These are phyloP conservation scores for Suncus etruscus DNA, from an alignment of 2,113 vertebrate species.

Conservation along the genomic window DNA sequence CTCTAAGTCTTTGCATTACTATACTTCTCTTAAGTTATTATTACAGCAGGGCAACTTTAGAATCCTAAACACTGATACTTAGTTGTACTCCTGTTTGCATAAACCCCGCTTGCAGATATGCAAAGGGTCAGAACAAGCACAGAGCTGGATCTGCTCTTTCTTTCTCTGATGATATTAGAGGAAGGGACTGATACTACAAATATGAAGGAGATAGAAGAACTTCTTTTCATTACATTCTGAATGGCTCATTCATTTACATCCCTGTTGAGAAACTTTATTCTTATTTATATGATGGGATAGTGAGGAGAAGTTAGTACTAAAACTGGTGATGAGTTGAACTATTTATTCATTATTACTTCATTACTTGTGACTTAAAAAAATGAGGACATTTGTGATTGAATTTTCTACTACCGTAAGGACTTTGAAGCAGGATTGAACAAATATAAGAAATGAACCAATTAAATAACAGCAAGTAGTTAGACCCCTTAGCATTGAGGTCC, in stretches of 20 bases:
- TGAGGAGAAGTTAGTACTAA: not conserved
- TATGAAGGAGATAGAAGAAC: constrained; percentile 38
- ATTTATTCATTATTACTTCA: not conserved
- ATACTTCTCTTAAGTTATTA: not conserved
- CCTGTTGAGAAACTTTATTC: not conserved
- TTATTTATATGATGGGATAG: not conserved
- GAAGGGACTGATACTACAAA: not conserved
- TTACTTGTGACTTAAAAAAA: not conserved
- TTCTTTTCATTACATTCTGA: not conserved
- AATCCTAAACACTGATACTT: not conserved
- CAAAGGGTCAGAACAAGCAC: not conserved
- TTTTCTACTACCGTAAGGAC: not conserved
- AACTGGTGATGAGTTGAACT: not conserved
- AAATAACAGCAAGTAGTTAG: not conserved
- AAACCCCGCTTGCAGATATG: not conserved
- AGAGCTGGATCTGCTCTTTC: constrained; percentile 8
- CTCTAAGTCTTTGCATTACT: not conserved
- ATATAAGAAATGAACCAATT: not conserved
- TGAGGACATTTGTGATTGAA: not conserved
- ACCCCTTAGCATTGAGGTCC: not conserved
- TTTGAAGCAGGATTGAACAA: not conserved
- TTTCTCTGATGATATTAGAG: not conserved
- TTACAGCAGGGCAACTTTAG: not conserved
- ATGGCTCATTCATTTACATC: not conserved
- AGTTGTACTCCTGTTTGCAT: not conserved